Conservation (phyloP, 2,797 vertebrate species). For the Chloroceryle inda region DNA sequence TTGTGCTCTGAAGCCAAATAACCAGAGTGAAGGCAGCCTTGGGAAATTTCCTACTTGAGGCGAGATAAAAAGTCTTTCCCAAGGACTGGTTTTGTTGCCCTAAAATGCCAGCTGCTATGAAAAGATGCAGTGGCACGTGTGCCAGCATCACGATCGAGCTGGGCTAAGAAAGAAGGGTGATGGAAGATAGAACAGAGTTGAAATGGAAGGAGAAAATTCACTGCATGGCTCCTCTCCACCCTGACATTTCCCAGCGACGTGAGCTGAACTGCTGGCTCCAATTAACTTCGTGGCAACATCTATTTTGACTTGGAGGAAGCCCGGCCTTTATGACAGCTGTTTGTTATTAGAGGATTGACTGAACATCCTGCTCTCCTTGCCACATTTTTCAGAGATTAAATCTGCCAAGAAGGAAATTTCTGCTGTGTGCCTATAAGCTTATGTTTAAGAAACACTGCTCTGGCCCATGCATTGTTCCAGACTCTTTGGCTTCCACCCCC, state of each 20-base stretch:
- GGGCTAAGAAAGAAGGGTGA: background rate
- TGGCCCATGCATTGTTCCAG: background rate
- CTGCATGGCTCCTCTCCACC: background rate
- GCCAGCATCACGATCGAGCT: rapidly evolving
- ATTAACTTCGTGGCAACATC: background rate
- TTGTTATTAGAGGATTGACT: slow-evolving; percentile 44
- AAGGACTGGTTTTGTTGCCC: background rate
- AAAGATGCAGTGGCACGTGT: background rate
- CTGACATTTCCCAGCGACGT: background rate
- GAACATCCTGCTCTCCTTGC: slow-evolving; percentile 25
- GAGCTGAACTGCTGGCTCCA: background rate
- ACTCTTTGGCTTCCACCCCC: background rate
- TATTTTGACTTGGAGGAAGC: slow-evolving; percentile 14
- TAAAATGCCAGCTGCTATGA: background rate
- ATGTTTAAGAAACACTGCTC: slow-evolving; percentile 12
- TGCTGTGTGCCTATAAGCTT: slow-evolving; percentile 9
- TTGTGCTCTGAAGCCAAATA: background rate
- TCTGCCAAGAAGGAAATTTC: slow-evolving; percentile 41
- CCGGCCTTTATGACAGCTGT: background rate
- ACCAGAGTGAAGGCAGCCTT: background rate
- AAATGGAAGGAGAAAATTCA: background rate
- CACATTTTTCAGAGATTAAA: slow-evolving; percentile 20
- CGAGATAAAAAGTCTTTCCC: background rate
- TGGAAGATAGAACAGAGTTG: background rate
- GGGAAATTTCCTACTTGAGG: background rate